Conservation (phyloP, 2,113 vertebrate species). For the Labrus mixtus region DNA sequence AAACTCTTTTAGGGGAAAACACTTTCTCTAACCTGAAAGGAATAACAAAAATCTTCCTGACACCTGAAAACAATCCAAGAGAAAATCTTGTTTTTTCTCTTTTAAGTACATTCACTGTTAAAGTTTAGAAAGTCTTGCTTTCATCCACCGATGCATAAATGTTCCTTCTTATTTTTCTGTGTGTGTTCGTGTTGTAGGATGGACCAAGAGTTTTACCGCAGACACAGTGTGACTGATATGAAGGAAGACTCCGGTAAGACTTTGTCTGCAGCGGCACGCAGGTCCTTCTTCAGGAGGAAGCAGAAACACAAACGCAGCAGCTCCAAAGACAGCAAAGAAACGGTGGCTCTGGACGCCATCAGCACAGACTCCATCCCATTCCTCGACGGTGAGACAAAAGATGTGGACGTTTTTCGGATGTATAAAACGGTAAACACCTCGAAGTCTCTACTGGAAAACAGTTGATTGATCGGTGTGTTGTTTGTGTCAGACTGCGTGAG, state of each 20-base stretch:
- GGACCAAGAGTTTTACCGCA: constrained; percentile 98
- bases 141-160: not conserved
- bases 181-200: constrained; percentile 83
- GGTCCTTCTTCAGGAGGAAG: constrained; percentile 96
- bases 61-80: too few relatives aligned
- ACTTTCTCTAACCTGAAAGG: not conserved
- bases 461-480: not conserved
- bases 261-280: constrained; percentile 92
- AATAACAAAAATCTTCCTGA: not conserved
- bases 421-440: not conserved
- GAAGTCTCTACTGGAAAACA: not conserved
- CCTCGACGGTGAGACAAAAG: constrained; percentile 89
- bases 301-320: constrained; percentile 97
- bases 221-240: constrained; percentile 94
- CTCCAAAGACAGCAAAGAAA: constrained; percentile 97
- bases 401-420: not conserved
- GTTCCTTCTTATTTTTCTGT: not conserved
- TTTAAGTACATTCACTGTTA: too few relatives aligned
- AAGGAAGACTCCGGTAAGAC: constrained; percentile 95
- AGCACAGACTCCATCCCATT: constrained; percentile 96
- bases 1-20: not conserved
- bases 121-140: not conserved
- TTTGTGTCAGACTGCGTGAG: constrained; percentile 88
- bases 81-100: too few relatives aligned
- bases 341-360: constrained; percentile 92